Conservation (phyloP, 2,113 vertebrate species). For the Rhea pennata region DNA sequence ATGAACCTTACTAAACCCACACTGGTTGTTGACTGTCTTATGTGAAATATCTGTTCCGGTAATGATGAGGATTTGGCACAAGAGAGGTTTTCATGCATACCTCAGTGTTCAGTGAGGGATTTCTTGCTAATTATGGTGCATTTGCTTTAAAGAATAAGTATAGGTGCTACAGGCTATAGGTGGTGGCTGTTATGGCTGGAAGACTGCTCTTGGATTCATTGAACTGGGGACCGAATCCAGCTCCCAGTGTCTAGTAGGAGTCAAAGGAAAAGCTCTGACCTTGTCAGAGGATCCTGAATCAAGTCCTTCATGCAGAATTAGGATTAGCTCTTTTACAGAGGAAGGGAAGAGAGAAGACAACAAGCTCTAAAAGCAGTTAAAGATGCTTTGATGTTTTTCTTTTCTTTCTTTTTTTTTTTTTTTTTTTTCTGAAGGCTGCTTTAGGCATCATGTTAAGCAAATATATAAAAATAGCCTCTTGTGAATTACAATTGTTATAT, state of each 20-base stretch:
- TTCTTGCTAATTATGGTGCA: neutral
- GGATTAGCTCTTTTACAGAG: neutral
- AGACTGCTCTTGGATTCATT: neutral
- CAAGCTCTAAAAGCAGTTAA: neutral
- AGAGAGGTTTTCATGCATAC: neutral
- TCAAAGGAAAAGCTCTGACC: neutral
- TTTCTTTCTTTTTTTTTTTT: neutral
- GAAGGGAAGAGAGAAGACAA: neutral
- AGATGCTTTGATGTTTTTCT: neutral
- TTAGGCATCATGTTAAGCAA: slow-evolving; percentile 48
- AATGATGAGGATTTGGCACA: neutral
- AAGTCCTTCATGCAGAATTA: neutral
- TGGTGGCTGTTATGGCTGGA: neutral
- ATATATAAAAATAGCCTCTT: neutral
- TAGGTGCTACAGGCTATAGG: neutral
- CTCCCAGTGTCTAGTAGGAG: neutral
- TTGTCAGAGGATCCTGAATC: neutral
- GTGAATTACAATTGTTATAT: slow-evolving; percentile 31
- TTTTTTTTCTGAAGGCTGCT: neutral
- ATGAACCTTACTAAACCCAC: neutral
- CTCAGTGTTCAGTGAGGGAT: neutral
- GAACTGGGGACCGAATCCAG: neutral
- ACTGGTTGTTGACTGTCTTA: neutral
- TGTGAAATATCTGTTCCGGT: neutral
- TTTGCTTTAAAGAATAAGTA: neutral